These are phyloP conservation scores for Nycteola revayana DNA, from an alignment of 2,888 invertebrate species.

Conservation along the genomic window DNA sequence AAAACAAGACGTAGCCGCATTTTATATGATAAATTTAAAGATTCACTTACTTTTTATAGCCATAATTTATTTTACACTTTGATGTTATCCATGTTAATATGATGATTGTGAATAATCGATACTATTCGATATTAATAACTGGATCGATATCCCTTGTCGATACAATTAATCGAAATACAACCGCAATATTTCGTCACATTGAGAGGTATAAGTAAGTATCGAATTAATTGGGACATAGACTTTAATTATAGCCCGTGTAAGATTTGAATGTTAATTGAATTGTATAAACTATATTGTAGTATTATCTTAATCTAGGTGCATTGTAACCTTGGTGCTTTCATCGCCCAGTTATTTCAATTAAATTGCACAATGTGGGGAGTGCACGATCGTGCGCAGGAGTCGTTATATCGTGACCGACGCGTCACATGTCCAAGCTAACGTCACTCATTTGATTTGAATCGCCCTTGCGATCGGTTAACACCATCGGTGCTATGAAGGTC, in stretches of 20 bases:
- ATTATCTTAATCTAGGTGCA: slow-evolving; percentile 29
- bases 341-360: slow-evolving; percentile 33
- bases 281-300: slow-evolving; percentile 26
- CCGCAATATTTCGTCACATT: slow-evolving; percentile 58
- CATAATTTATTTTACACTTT: slow-evolving; percentile 5
- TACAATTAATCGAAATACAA: slow-evolving; percentile 55
- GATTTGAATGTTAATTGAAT: slow-evolving; percentile 33
- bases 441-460: neutral
- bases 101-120: slow-evolving; percentile 10
- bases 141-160: slow-evolving; percentile 52
- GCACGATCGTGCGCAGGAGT: slow-evolving; percentile 54
- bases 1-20: slow-evolving; percentile 38
- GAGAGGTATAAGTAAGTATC: slow-evolving; percentile 40
- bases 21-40: slow-evolving; percentile 36
- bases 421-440: slow-evolving; percentile 47
- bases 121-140: slow-evolving; percentile 39
- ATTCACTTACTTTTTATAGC: slow-evolving; percentile 17
- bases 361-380: slow-evolving; percentile 50
- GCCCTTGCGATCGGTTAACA: slow-evolving; percentile 5
- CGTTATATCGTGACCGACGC: slow-evolving; percentile 54
- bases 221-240: slow-evolving; percentile 61
- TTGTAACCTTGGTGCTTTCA: slow-evolving; percentile 46
- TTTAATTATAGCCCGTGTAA: slow-evolving; percentile 50
- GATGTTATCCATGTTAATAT: slow-evolving; percentile 18
- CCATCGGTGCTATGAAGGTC: slow-evolving; percentile 23